Base-by-base conservation (phyloP, 2,113 vertebrate species). In the Chinchilla lanigera region DNA sequence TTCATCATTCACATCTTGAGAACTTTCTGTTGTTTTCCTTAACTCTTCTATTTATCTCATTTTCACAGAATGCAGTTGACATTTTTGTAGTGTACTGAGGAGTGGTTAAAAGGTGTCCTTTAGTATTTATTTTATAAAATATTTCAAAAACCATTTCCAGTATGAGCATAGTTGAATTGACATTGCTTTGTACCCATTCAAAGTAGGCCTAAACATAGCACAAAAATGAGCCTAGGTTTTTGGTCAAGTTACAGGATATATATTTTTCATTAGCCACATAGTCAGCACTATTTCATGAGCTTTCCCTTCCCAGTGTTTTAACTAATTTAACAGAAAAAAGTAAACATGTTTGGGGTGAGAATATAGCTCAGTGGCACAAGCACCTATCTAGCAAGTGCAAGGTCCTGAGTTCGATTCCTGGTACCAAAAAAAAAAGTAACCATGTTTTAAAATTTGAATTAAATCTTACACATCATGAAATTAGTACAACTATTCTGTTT, bases 401-500 rank as follows among this genome's bases (percentile, higher is more conserved):
- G n/a, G n/a, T n/a, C n/a, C n/a, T n/a, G n/a, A n/a, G n/a, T n/a
- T n/a, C n/a, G n/a, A n/a, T n/a, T n/a, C n/a, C n/a, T n/a, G n/a
- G n/a, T n/a, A n/a, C n/a, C n/a, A n/a, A n/a, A n/a, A n/a, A 69
- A 91, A 86, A 95, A 56, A 63, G 24, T 28, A 67, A 89, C 10
- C 28, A 67, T 52, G 52, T 83, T 50, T 78, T 28, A 17, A 89
- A 93, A 69, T 88, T 78, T 78, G 28, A 52, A 44, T 92, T 56
- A 92, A 80, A 65, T 63, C 26, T 84, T 54, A 63, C 41, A 60
- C 50, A 93, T 50, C 75, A 60, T 88, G 61, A 77, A 9, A 78
- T 28, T 60, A 91, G 52, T 87, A 65, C 44, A 69, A 73, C 61
- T 69, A 30, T 71, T 26, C 41, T 78, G 26, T 13, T 67, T 33